Conservation (phyloP, 92 coral and sea anemone genomes). For the Epizoanthus ramosus region DNA sequence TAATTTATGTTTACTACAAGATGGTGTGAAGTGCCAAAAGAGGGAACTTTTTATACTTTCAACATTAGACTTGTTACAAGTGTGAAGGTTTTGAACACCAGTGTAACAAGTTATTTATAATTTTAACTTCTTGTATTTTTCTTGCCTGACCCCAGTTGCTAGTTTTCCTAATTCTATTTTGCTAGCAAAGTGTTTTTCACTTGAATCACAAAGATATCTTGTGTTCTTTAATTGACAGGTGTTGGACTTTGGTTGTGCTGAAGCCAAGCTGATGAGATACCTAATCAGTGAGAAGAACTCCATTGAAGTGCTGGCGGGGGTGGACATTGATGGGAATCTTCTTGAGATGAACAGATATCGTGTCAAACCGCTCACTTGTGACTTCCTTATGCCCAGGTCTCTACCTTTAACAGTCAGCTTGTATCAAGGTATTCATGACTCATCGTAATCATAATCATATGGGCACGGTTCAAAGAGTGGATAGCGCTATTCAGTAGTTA, state of each 20-base stretch:
- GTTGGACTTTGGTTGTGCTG: slow-evolving; percentile 98
- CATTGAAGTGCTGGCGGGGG: slow-evolving; percentile 87
- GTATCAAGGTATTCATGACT: slow-evolving; percentile 74
- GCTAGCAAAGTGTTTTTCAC: background rate
- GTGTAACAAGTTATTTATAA: no score
- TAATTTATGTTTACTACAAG: no score
- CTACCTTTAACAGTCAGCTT: slow-evolving; percentile 87
- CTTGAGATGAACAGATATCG: slow-evolving; percentile 70
- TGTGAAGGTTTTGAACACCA: no score
- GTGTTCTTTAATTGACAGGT: slow-evolving; percentile 59
- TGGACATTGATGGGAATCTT: slow-evolving; percentile 79
- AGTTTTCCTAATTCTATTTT: no score
- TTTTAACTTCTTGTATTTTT: no score
- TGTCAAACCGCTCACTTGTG: slow-evolving; percentile 72
- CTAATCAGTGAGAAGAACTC: slow-evolving; percentile 68
- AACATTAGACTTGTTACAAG: no score
- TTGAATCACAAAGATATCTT: no score
- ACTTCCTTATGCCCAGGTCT: slow-evolving; percentile 79
- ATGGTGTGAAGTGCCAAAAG: no score
- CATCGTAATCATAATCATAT: background rate
- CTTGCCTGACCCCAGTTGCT: no score
- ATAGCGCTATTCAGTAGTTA: no score
- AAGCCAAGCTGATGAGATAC: slow-evolving; percentile 76
- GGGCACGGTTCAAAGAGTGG: no score
- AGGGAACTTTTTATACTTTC: no score